Evolutionary conservation across 2,888 invertebrate genomes (phyloP), one percentile per base, ranked within the genome.

Genomic region (Panopea generosa): DNA sequence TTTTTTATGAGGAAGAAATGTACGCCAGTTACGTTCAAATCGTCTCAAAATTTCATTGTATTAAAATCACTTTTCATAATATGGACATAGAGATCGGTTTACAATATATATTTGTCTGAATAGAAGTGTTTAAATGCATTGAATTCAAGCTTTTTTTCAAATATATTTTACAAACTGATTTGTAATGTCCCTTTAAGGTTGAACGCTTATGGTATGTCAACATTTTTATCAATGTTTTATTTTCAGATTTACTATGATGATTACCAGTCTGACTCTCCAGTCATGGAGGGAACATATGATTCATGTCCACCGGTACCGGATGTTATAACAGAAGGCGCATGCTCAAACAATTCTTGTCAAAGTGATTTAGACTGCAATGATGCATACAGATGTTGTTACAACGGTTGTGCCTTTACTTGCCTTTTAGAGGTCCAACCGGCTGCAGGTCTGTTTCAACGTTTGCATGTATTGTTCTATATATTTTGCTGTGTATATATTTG

Each of bases 361-460:
- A 82, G 81, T 38, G 87, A 89, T 49, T 52, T 68, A 7, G 86
- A 85, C 50, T 89, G 89, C 43, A 47, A 57, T 0, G 71, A 72
- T 27, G 49, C 47, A 3, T 72, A 45, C 53, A 67, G 81, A 55
- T 89, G 89, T 59, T 89, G 89, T 65, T 87, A 81, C 71, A 89
- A 86, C 62, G 89, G 89, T 7, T 89, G 89, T 52, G 78, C 83
- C 16, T 86, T 84, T 70, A 85, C 87, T 0, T 89, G 89, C 66
- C 63, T 84, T 20, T 77, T 69, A 11, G 83, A 86, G 61, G 78
- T 85, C 1, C 63, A 80, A n/a, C 85, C 84, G 7, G 80, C 89
- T 0, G 70, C 87, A 20, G 78, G 89, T 87, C 71, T 72, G 82
- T 47, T 45, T 45, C 4, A 3, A 18, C 16, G 16, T 40, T 40